Evolutionary conservation across 1,140 invertebrate species (phyloP).

Genomic region (Vollenhovia emeryi): DNA sequence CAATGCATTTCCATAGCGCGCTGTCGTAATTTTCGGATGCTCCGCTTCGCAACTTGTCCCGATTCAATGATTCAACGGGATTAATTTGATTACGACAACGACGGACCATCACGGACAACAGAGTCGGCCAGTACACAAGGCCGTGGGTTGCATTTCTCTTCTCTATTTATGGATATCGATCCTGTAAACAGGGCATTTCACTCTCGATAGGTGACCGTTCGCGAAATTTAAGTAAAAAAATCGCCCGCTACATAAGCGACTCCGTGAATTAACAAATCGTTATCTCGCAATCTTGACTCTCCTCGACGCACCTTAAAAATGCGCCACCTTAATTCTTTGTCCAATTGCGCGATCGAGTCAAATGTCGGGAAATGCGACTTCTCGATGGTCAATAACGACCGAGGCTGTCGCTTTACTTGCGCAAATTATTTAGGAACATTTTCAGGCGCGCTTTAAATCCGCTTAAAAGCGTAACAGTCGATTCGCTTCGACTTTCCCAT

Average conservation of each 20-base stretch:
- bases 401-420: constrained; percentile 8
- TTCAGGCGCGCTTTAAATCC: constrained; percentile 31
- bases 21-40: constrained; percentile 45
- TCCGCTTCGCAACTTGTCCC: constrained; percentile 34
- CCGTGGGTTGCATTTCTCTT: constrained; percentile 20
- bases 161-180: constrained; percentile 58
- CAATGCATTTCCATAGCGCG: constrained; percentile 45
- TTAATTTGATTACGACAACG: constrained; percentile 50
- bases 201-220: constrained; percentile 42
- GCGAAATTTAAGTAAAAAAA: constrained; percentile 12
- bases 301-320: neutral
- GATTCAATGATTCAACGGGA: constrained; percentile 31
- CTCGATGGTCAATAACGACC: neutral
- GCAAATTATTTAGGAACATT: constrained; percentile 51
- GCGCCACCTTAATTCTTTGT: neutral
- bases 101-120: constrained; percentile 28
- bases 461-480: constrained; percentile 26
- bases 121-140: neutral
- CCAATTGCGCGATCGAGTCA: neutral
- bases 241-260: neutral
- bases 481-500: neutral
- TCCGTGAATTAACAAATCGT: neutral
- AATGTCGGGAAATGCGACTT: neutral
- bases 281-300: neutral
- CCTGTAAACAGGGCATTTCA: constrained; percentile 40